Percentiles rank a stretch among this genome's conserved stretches.
Evolutionary conservation across 1,140 invertebrate genomes (phyloP).

Genomic region (Palaemon carinicauda): DNA sequence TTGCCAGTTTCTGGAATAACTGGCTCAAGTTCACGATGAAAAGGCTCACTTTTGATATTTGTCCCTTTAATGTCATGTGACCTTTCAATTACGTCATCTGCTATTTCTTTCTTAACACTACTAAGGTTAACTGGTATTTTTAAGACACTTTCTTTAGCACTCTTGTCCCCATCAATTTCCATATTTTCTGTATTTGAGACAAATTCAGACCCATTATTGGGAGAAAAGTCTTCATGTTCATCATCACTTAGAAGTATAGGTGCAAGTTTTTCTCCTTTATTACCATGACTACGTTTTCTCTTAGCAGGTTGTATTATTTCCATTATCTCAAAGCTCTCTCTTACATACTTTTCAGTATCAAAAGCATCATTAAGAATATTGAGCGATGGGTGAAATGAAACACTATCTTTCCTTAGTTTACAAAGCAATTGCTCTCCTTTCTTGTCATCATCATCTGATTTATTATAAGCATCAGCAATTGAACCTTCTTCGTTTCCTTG

Average conservation of each 20-base stretch:
- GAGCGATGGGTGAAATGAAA: too few relatives aligned
- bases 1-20: too few relatives aligned
- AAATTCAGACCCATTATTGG: too few relatives aligned
- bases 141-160: neutral
- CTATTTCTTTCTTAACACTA: neutral
- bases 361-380: neutral
- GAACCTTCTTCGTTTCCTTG: neutral
- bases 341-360: conserved; percentile 36
- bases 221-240: neutral
- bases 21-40: too few relatives aligned
- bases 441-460: neutral
- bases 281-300: conserved; percentile 17
- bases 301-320: conserved; percentile 24
- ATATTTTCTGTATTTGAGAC: too few relatives aligned
- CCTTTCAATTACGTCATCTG: neutral
- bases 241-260: conserved; percentile 18
- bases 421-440: too few relatives aligned
- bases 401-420: too few relatives aligned
- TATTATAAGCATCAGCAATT: neutral
- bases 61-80: too few relatives aligned
- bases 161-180: neutral
- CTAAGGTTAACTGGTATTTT: neutral
- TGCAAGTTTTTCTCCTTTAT: conserved; percentile 13
- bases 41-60: too few relatives aligned
- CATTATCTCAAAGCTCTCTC: conserved; percentile 43